Conservation (phyloP, 2,888 invertebrate genomes). For the Nomada goodeniana region DNA sequence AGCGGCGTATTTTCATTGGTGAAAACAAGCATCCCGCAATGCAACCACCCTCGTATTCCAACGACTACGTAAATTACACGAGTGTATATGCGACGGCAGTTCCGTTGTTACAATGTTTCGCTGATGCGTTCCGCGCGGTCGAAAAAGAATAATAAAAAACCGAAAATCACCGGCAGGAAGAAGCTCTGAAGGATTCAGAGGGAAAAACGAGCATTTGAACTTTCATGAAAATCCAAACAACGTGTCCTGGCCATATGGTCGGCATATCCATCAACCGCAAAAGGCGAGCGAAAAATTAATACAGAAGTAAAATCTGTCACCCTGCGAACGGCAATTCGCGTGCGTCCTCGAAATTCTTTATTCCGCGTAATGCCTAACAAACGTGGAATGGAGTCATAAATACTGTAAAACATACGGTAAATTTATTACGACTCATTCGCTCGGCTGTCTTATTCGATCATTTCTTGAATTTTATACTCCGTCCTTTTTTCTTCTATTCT, state of each 20-base stretch:
- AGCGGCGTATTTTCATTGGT: background rate
- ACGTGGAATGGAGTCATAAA: too few relatives aligned
- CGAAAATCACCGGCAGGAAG: constrained; percentile 17
- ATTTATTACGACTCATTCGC: too few relatives aligned
- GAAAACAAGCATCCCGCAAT: background rate
- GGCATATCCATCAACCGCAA: constrained; percentile 48
- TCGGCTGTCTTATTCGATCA: too few relatives aligned
- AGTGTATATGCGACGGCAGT: background rate
- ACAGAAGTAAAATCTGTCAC: constrained; percentile 22
- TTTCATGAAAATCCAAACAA: constrained; percentile 51
- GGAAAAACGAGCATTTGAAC: constrained; percentile 51
- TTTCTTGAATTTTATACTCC: too few relatives aligned
- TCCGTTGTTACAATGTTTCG: constrained; percentile 20
- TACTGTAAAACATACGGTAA: too few relatives aligned
- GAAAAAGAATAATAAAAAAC: constrained; percentile 2
- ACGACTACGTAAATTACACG: constrained; percentile 20
- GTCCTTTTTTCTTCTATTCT: too few relatives aligned
- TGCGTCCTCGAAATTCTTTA: background rate
- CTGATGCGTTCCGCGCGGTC: background rate
- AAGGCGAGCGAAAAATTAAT: constrained; percentile 51
- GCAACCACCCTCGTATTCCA: constrained; percentile 5
- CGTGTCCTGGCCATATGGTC: constrained; percentile 45
- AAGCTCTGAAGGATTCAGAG: constrained; percentile 35
- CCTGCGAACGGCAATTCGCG: background rate
- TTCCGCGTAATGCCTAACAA: background rate